Evolutionary conservation across 1,140 invertebrate genomes (phyloP).

Genomic region (Heliconius hermathena): DNA sequence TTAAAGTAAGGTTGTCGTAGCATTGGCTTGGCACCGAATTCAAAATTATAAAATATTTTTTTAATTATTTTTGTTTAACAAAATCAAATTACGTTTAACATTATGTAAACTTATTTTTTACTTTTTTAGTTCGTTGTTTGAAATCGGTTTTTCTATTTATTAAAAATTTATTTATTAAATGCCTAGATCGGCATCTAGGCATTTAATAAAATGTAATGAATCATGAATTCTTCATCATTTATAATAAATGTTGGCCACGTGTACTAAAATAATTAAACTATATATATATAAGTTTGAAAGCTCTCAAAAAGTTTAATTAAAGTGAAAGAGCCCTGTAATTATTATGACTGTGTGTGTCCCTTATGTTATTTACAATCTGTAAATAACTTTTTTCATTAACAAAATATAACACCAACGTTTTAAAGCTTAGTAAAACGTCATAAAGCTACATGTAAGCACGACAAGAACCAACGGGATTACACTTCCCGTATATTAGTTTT

Average conservation of each 20-base stretch:
- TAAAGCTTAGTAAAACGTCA: neutral
- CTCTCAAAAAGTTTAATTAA: slow-evolving; percentile 35
- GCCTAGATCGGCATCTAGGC: too few relatives aligned
- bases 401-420: neutral
- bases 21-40: too few relatives aligned
- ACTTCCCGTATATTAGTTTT: neutral
- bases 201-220: too few relatives aligned
- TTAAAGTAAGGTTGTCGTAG: too few relatives aligned
- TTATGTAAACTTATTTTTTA: too few relatives aligned
- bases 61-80: too few relatives aligned
- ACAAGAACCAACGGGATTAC: slow-evolving; percentile 5
- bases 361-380: neutral
- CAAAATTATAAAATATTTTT: too few relatives aligned
- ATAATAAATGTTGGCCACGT: neutral
- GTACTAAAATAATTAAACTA: neutral
- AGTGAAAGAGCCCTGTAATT: slow-evolving; percentile 29
- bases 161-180: too few relatives aligned
- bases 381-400: neutral
- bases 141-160: too few relatives aligned
- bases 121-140: too few relatives aligned
- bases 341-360: slow-evolving; percentile 27
- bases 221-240: neutral
- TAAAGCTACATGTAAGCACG: neutral
- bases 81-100: too few relatives aligned
- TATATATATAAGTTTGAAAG: neutral